A percentile compares a stretch with the other conserved stretches of the same genome.
phyloP scores from a whole-genome alignment of 1,140 invertebrate species.

The Dreissena rostriformis region DNA sequence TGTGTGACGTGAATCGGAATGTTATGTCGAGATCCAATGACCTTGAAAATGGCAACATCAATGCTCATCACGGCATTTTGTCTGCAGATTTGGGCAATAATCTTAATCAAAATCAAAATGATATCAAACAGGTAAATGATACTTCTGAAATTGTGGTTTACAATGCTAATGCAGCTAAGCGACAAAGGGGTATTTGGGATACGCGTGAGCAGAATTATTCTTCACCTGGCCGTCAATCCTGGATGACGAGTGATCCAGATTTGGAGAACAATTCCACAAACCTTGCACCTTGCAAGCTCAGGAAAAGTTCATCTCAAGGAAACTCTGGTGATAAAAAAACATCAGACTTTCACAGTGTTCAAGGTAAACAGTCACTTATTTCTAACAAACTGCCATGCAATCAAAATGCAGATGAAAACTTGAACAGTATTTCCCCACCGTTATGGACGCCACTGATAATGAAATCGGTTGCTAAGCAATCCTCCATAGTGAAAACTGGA shows the following conservation, averaged over 20 bases:
- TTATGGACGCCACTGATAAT: slow-evolving; percentile 53
- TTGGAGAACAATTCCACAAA: background rate
- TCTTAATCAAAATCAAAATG: too few relatives aligned
- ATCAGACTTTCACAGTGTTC: background rate
- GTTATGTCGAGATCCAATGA: too few relatives aligned
- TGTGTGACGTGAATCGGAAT: background rate
- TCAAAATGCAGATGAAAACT: background rate
- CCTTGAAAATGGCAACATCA: too few relatives aligned
- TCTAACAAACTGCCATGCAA: background rate
- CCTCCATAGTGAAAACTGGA: background rate
- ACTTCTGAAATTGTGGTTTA: too few relatives aligned
- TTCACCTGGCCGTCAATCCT: too few relatives aligned
- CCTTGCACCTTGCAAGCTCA: background rate
- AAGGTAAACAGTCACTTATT: background rate
- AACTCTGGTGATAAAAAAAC: background rate
- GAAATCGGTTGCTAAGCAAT: slow-evolving; percentile 48
- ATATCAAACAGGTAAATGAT: too few relatives aligned
- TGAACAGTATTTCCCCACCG: background rate
- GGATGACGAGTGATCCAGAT: too few relatives aligned
- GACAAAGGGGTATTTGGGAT: too few relatives aligned
- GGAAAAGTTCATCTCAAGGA: background rate
- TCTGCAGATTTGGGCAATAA: too few relatives aligned
- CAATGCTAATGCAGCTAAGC: too few relatives aligned
- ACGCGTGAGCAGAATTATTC: too few relatives aligned
- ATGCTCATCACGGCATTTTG: too few relatives aligned